A percentile compares a stretch with the other conserved stretches of the same genome.
Evolutionary conservation across 1,140 invertebrate genomes (phyloP).

Genomic region (Dendroctonus valens): DNA sequence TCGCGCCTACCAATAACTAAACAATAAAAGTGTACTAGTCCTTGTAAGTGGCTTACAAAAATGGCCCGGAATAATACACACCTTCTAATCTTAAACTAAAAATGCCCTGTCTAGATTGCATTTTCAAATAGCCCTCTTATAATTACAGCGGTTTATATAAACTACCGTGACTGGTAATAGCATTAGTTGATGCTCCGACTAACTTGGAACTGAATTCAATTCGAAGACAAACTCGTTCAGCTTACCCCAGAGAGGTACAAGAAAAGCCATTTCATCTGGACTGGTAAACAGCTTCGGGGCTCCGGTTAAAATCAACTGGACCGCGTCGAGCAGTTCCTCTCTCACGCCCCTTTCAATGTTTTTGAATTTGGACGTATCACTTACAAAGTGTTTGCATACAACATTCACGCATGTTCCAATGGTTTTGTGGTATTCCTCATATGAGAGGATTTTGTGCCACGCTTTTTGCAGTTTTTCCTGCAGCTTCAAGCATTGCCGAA

Average conservation of each 20-base stretch:
- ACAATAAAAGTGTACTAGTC: too few relatives aligned
- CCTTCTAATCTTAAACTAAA: too few relatives aligned
- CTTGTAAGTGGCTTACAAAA: too few relatives aligned
- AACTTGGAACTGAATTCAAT: conserved; percentile 60
- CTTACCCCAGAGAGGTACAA: conserved; percentile 76
- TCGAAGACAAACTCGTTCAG: conserved; percentile 80
- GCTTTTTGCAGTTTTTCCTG: conserved; percentile 81
- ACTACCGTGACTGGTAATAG: too few relatives aligned
- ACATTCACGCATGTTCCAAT: conserved; percentile 51
- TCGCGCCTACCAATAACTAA: too few relatives aligned
- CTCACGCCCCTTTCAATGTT: conserved; percentile 57
- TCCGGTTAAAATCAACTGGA: conserved; percentile 55
- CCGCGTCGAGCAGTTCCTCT: conserved; percentile 56
- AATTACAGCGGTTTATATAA: too few relatives aligned
- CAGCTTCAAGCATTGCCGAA: conserved; percentile 81
- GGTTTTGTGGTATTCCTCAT: conserved; percentile 51
- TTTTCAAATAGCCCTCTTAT: too few relatives aligned
- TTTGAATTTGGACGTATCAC: conserved; percentile 54
- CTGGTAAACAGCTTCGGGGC: conserved; percentile 55
- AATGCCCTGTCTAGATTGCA: too few relatives aligned
- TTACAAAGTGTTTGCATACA: conserved; percentile 55
- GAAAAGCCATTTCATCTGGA: conserved; percentile 57
- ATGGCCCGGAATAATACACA: too few relatives aligned
- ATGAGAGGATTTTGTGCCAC: conserved; percentile 64
- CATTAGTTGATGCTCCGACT: too few relatives aligned